Conservation (phyloP, 2,797 vertebrate species). For the Martes flavigula region DNA sequence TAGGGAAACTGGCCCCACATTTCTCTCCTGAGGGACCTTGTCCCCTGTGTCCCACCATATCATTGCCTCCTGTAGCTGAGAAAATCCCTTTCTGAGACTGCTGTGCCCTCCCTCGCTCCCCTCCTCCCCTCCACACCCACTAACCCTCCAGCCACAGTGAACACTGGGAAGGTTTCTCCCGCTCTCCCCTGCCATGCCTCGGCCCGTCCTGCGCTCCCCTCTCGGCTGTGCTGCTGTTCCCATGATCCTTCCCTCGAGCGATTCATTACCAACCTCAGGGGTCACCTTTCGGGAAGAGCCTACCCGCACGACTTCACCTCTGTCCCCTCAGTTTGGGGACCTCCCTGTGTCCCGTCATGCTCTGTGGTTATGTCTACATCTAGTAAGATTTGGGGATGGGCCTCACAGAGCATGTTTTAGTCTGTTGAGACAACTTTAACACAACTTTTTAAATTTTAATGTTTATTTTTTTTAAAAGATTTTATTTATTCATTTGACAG, state of each 20-base stretch:
- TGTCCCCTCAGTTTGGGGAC: not conserved
- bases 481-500: no score
- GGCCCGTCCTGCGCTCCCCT: accelerated
- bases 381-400: not conserved
- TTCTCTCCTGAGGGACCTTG: not conserved
- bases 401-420: not conserved
- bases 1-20: not conserved
- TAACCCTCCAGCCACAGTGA: not conserved
- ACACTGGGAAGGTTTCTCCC: not conserved
- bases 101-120: not conserved
- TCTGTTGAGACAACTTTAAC: not conserved
- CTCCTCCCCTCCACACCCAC: accelerated
- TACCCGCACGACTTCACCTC: not conserved
- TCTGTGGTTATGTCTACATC: accelerated
- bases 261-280: not conserved
- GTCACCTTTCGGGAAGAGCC: not conserved
- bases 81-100: no score
- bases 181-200: accelerated
- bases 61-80: not conserved
- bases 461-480: no score
- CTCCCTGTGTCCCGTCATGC: accelerated
- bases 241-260: not conserved
- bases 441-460: not conserved
- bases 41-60: accelerated
- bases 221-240: not conserved